Conservation (phyloP, 2,888 invertebrate species). For the Suillia variegata region DNA sequence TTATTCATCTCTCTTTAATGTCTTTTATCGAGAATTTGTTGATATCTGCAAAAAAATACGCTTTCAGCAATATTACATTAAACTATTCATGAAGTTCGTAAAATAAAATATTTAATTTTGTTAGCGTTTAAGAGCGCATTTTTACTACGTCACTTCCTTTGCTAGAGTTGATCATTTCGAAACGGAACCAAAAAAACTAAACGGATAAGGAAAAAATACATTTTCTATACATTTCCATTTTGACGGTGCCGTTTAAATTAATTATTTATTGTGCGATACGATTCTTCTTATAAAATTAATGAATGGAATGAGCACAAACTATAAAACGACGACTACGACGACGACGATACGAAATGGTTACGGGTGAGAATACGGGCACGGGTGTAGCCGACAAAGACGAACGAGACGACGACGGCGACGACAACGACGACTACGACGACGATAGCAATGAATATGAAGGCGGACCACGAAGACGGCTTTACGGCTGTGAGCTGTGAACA, state of each 20-base stretch:
- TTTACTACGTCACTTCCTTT: too few species aligned
- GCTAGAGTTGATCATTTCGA: neutral
- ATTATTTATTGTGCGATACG: conserved; percentile 55
- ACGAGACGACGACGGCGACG: neutral
- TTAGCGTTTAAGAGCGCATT: too few species aligned
- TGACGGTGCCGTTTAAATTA: conserved; percentile 51
- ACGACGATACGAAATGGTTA: conserved; percentile 1
- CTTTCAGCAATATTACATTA: too few species aligned
- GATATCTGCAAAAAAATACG: too few species aligned
- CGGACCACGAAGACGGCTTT: conserved; percentile 2
- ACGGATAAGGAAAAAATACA: conserved; percentile 2
- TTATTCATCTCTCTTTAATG: too few species aligned
- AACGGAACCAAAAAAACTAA: neutral
- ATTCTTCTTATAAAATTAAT: conserved; percentile 57
- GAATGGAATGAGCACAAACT: conserved; percentile 53
- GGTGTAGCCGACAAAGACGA: neutral
- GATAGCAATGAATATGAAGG: conserved; percentile 10
- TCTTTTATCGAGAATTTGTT: too few species aligned
- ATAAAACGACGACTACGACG: conserved; percentile 33
- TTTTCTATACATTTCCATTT: conserved; percentile 22
- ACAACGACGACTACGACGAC: conserved; percentile 7
- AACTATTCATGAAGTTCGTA: too few species aligned
- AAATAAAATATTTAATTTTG: too few species aligned
- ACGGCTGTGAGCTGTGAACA: too few species aligned
- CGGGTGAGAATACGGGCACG: too few species aligned